Conservation (phyloP, 1,140 invertebrate species). For the Ridgeia piscesae region DNA sequence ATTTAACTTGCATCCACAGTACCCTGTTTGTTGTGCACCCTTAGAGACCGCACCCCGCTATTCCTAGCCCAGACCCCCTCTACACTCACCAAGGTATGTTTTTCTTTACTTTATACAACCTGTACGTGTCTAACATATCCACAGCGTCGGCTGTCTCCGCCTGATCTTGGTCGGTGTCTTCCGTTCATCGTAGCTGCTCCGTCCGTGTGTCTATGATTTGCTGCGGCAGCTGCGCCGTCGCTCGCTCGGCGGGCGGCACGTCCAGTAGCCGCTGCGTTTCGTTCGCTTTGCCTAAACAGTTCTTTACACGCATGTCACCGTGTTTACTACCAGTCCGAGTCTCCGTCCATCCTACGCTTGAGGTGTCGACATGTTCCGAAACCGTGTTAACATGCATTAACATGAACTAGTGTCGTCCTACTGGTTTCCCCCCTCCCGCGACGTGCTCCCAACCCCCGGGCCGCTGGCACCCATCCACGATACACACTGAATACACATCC, state of each 20-base stretch:
- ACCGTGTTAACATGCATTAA: background rate
- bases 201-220: background rate
- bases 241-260: too few species aligned
- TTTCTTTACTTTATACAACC: slow-evolving; percentile 25
- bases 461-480: background rate
- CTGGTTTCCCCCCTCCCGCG: background rate
- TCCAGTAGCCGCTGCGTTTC: background rate
- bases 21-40: slow-evolving; percentile 2
- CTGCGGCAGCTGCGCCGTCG: background rate
- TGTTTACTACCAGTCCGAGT: background rate
- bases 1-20: slow-evolving; percentile 18
- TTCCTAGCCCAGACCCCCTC: slow-evolving; percentile 30
- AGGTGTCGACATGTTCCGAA: background rate
- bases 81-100: slow-evolving; percentile 33
- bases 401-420: background rate
- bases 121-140: slow-evolving; percentile 1
- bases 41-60: slow-evolving; percentile 28
- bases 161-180: background rate
- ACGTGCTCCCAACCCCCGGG: background rate
- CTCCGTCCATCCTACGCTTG: background rate
- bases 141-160: background rate
- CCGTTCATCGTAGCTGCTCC: background rate
- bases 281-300: slow-evolving; percentile 4
- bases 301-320: background rate
- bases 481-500: slow-evolving; percentile 2